Evolutionary conservation across 2,113 vertebrate genomes (phyloP), one percentile per base, ranked within the genome.

Genomic region (Rana temporaria): DNA sequence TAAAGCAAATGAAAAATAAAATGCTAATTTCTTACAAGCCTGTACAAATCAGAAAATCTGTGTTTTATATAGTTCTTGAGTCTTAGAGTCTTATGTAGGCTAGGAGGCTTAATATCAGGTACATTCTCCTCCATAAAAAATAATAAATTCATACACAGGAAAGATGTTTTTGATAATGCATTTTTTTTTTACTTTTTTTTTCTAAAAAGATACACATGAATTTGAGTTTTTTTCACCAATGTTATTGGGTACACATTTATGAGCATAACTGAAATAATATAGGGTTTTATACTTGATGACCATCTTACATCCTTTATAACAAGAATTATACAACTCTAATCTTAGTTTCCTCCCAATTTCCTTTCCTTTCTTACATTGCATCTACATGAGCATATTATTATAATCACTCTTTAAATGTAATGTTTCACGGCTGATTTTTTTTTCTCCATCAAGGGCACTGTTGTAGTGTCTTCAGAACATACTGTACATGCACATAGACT

Each of bases 1-100:
- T 63, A 77, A 77, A 77, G 59, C 74, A 77, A 77, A 77, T 77
- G 53, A 65, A 77, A 60, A 32, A 53, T n/a, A 30, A 77, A 53
- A 77, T 77, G 74, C 74, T 52, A 77, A 65, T 77, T 77, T 30
- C 64, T 32, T 77, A 77, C 74, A 77, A 77, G 74, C 64, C 74
- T 77, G 74, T 65, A 77, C 74, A 77, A 65, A 77, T 77, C 74
- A 77, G 74, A 77, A 17, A 77, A 75, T 48, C 60, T 65, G 22
- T 52, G 60, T 77, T 65, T 34, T 77, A 63, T 77, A 77, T 77
- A 77, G 24, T 30, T 60, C 22, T 62, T 56, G 32, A 65, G 34
- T 64, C 24, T 64, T 65, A 53, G 32, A 65, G 34, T 64, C 24
- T 64, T 65, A 53, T 60, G 48, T 64, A 77, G 32, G 38, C 74